phyloP scores from a whole-genome alignment of 2,113 vertebrate species.

The Nannospalax galili region DNA sequence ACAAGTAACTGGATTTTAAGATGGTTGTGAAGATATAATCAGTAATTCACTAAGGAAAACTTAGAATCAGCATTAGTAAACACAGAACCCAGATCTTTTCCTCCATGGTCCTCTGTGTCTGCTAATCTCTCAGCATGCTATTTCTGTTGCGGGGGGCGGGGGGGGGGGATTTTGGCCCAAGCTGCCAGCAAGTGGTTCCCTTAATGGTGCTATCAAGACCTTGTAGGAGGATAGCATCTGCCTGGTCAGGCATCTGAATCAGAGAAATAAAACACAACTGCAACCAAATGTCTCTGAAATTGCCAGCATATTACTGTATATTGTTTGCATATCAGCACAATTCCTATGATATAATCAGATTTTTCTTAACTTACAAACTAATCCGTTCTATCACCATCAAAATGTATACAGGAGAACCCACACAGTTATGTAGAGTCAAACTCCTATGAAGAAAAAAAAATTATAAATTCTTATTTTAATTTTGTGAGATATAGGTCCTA shows the following conservation, averaged over 20 bases:
- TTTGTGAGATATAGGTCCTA: neutral
- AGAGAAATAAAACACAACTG: neutral
- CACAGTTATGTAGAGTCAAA: neutral
- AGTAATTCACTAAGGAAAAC: neutral
- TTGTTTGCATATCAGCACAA: neutral
- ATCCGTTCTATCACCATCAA: neutral
- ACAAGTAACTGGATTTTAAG: slow-evolving; percentile 1
- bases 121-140: neutral
- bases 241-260: too few relatives aligned
- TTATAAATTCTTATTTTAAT: neutral
- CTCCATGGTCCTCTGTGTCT: neutral
- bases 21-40: neutral
- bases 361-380: neutral
- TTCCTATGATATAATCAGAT: neutral
- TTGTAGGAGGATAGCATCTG: neutral
- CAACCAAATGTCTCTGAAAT: neutral
- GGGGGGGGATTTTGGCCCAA: neutral
- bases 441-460: neutral
- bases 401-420: too few relatives aligned
- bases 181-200: neutral
- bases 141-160: neutral
- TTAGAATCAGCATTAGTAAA: neutral
- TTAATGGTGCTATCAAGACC: neutral
- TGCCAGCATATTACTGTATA: neutral
- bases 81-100: neutral